Conservation (phyloP, 2,797 vertebrate genomes). For the Acanthurus lineatus region DNA sequence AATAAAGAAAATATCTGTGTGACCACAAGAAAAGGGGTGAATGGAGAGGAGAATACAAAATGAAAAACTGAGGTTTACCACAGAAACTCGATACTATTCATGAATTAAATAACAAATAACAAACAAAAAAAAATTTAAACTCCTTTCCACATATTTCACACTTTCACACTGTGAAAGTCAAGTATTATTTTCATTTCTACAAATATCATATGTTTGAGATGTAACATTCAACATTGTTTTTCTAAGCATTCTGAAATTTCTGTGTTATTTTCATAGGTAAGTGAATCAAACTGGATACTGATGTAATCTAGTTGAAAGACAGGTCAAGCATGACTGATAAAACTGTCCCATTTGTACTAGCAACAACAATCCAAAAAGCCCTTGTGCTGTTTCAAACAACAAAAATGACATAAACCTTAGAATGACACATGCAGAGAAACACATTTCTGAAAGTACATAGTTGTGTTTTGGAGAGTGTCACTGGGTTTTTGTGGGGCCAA, state of each 20-base stretch:
- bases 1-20: neutral
- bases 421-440: neutral
- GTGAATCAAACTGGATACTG: neutral
- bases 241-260: neutral
- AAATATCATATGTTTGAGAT: neutral
- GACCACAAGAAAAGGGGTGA: neutral
- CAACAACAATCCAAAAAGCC: conserved; percentile 16
- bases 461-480: conserved; percentile 2
- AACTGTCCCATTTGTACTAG: neutral
- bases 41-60: neutral
- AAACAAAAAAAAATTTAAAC: neutral
- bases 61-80: conserved; percentile 4
- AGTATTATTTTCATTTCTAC: neutral
- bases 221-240: neutral
- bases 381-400: conserved; percentile 23
- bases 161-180: neutral
- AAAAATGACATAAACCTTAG: conserved; percentile 1
- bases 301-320: conserved; percentile 21
- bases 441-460: conserved; percentile 19
- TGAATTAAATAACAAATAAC: neutral
- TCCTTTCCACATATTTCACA: neutral
- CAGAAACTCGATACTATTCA: neutral
- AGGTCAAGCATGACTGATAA: conserved; percentile 4
- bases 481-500: conserved; percentile 8
- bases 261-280: neutral